Evolutionary conservation across 1,140 invertebrate species (phyloP).

Genomic region (Diabrotica virgifera): DNA sequence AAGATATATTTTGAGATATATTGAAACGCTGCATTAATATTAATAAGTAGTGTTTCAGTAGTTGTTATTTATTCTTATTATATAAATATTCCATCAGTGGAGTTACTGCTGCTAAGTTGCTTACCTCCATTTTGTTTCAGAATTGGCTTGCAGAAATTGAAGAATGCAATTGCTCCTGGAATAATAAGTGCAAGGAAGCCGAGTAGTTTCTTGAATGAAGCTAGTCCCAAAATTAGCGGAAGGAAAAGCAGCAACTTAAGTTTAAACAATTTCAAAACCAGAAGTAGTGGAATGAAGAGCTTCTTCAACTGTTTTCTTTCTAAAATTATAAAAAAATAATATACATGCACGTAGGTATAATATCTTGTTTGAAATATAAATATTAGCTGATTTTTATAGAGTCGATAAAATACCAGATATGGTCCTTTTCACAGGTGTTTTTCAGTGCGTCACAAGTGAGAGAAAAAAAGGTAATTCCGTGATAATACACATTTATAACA

Average conservation of each 20-base stretch:
- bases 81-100: too few relatives aligned
- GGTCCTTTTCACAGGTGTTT: too few relatives aligned
- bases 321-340: conserved; percentile 46
- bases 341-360: conserved; percentile 54
- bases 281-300: conserved; percentile 74
- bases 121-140: conserved; percentile 16
- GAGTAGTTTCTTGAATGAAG: conserved; percentile 79
- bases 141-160: conserved; percentile 69
- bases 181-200: conserved; percentile 73
- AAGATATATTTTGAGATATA: too few relatives aligned
- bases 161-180: conserved; percentile 71
- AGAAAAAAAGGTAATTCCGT: too few relatives aligned
- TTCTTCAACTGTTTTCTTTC: conserved; percentile 75
- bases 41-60: too few relatives aligned
- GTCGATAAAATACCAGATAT: too few relatives aligned
- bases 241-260: conserved; percentile 75
- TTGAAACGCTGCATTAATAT: too few relatives aligned
- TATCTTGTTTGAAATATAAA: too few relatives aligned
- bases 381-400: too few relatives aligned
- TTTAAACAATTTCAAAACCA: conserved; percentile 81
- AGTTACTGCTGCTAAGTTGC: neutral
- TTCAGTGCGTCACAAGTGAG: too few relatives aligned
- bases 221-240: conserved; percentile 75
- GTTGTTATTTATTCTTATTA: too few relatives aligned
- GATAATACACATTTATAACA: too few relatives aligned